These are phyloP conservation scores for Catamblyrhynchus diadema DNA, from an alignment of 2,797 vertebrate species.

Conservation along the genomic window DNA sequence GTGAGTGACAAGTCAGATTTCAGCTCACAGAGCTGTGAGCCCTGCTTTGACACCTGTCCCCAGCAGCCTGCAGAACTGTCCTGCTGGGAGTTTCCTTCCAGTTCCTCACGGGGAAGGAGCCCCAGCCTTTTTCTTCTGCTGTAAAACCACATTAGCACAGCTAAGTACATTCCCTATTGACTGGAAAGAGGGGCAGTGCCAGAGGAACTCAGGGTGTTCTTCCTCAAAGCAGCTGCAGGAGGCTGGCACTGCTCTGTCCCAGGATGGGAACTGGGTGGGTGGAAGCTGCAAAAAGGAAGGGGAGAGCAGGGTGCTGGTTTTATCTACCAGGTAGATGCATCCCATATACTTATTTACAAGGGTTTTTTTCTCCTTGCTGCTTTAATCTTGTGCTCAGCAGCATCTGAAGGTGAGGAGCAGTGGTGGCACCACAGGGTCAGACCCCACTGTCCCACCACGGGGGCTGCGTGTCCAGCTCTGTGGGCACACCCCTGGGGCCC, in stretches of 20 bases:
- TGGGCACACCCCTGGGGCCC: fast-evolving
- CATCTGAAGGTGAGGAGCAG: fast-evolving
- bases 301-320: background rate
- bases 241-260: background rate
- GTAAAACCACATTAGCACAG: background rate
- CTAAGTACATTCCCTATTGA: background rate
- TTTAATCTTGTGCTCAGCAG: background rate
- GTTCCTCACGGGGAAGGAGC: background rate
- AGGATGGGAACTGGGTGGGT: no score
- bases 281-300: background rate
- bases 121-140: background rate
- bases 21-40: background rate
- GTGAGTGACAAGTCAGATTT: background rate
- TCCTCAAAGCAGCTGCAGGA: background rate
- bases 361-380: background rate
- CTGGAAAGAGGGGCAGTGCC: background rate
- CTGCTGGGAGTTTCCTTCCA: background rate
- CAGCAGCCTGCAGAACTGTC: background rate
- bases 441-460: fast-evolving
- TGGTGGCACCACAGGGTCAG: fast-evolving
- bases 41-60: background rate
- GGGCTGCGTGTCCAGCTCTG: fast-evolving
- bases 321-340: background rate
- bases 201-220: background rate
- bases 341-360: background rate